Base-by-base conservation (phyloP, 2,113 vertebrate species). In the Orycteropus afer region DNA sequence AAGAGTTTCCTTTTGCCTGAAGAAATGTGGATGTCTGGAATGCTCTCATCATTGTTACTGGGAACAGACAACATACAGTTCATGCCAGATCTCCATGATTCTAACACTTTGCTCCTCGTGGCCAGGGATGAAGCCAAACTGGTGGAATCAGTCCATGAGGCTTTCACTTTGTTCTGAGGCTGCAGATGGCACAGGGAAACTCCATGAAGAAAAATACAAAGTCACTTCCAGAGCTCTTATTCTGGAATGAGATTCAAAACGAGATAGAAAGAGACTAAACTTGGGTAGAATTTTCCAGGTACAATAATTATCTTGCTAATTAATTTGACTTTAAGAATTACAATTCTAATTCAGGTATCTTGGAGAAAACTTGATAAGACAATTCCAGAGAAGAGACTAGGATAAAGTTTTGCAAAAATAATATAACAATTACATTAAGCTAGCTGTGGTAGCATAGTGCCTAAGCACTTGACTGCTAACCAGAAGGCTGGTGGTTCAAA, bases 181-280 rank as follows among this genome's bases (percentile, higher is more conserved):
- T 80, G n/a, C 13, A 73, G 47, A 2, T 59, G 82, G 15, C 17
- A 42, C 27, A 73, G 14, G 18, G 37, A 45, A 80, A n/a, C 51
- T 63, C 37, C 22, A n/a, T 13, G 57, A 42, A 47, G 55, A 12
- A 37, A 88, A 73, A 73, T 5, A 17, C 2, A 45, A 25, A 83
- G 22, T 34, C 10, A 7, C 27, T 45, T 69, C 37, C 63, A 14
- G 34, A 86, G 45, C 42, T 15, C 67, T 91, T 67, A 14, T 20
- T 82, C 82, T 82, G 53, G 86, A 92, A 88, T 12, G 59, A 94
- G 55, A 91, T 69, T 82, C 57, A 42, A 89, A 95, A 84, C 47
- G 42, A 88, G 37, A 37, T 49, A 78, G 45, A 69, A 95, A 25
- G 32, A 63, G 9, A 57, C 25, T 12, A 73, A 88, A 59, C 9